A percentile compares a stretch with the other conserved stretches of the same genome.
phyloP scores from a whole-genome alignment of 2,113 vertebrate species.

The Tauraco erythrolophus region DNA sequence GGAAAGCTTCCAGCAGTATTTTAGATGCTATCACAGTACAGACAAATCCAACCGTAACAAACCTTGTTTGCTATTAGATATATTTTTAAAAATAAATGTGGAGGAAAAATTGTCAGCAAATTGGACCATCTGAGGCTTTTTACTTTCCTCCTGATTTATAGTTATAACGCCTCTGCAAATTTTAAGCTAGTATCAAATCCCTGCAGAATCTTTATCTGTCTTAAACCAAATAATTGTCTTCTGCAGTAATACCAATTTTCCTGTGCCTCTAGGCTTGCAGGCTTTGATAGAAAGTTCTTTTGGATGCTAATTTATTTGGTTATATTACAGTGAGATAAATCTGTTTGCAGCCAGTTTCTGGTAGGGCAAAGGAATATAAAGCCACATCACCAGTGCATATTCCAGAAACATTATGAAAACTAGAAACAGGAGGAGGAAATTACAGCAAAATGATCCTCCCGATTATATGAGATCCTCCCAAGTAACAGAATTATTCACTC shows the following conservation, averaged over 20 bases:
- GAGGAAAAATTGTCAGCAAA: conserved; percentile 35
- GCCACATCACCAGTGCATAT: not conserved
- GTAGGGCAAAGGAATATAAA: not conserved
- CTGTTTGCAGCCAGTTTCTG: not conserved
- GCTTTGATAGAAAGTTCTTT: conserved; percentile 34
- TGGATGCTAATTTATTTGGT: conserved; percentile 64
- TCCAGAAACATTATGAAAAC: not conserved
- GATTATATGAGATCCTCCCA: not conserved
- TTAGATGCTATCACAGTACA: not conserved
- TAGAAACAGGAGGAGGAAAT: not conserved
- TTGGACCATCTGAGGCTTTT: conserved; percentile 33
- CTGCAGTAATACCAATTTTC: conserved; percentile 51
- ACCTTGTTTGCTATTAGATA: conserved; percentile 1
- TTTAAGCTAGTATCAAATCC: conserved; percentile 42
- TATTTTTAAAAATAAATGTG: conserved; percentile 15
- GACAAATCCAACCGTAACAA: conserved; percentile 4
- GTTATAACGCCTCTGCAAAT: not conserved
- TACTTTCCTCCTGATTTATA: conserved; percentile 37
- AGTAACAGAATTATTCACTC: not conserved
- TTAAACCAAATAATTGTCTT: conserved; percentile 70
- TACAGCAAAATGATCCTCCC: not conserved
- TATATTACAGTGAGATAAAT: conserved; percentile 22
- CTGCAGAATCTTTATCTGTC: conserved; percentile 47
- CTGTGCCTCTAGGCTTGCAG: conserved; percentile 32
- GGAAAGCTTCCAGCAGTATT: conserved; percentile 11